Evolutionary conservation across 2,888 invertebrate genomes (phyloP), one percentile per base, ranked within the genome.

Genomic region (Idaea aversata): DNA sequence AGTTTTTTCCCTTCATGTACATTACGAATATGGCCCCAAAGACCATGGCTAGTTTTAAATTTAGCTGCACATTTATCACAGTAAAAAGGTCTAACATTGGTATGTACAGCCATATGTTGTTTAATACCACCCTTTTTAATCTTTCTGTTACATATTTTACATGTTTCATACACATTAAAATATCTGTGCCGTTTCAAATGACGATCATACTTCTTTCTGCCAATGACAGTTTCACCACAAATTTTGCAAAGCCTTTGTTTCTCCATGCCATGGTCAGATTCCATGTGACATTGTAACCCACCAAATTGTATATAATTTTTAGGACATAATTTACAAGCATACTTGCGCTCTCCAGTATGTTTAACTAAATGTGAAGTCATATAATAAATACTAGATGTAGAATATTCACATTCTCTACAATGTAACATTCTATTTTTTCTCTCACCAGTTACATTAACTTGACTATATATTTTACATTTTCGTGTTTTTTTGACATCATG

Each of bases 21-120:
- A 47, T 70, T 79, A 2, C 77, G 74, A 65, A 74, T 82, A 62
- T 91, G 91, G 60, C 86, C 88, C 7, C 81, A 81, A 0, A 92
- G 76, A 68, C 90, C 90, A 0, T 82, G 75, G 0, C 74, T 61
- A 0, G 88, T 87, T 63, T 75, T 89, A 65, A 88, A 91, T 25
- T 86, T 78, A 5, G 83, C 79, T 0, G 88, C 86, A 72, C 91
- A 92, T 13, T 75, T 75, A 63, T 91, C 91, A 76, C 91, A 91
- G 0, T 87, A 79, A 65, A 70, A 88, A 0, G 82, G 75, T 67
- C 86, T 89, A 7, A 47, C 47, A 0, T 86, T 88, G 1, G 76
- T 77, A 63, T 91, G 91, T n/a, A 91, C 70, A 61, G 77, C 71
- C 83, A 90, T 84, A 61, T 92, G 91, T 74, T 0, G 76, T 3